Evolutionary conservation across 2,888 invertebrate species (phyloP).

Genomic region (Brachyopa scutellaris): DNA sequence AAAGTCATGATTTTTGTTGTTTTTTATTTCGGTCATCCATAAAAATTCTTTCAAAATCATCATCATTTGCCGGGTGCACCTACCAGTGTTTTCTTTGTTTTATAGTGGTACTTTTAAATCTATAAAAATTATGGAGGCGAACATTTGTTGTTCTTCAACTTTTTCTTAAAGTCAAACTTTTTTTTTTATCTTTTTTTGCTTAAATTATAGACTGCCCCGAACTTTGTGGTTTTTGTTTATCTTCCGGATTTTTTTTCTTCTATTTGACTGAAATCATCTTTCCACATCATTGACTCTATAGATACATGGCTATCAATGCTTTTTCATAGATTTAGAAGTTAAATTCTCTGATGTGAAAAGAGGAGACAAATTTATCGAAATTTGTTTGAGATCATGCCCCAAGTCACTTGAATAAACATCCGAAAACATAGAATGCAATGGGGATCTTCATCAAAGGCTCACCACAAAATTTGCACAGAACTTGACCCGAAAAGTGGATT

Average conservation of each 20-base stretch:
- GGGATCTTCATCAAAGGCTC: background rate
- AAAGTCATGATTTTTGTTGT: background rate
- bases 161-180: background rate
- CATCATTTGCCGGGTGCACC: background rate
- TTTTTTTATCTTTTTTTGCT: background rate
- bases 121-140: background rate
- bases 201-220: conserved; percentile 9
- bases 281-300: conserved; percentile 6
- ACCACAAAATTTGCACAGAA: conserved; percentile 35
- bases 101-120: background rate
- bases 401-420: conserved; percentile 31
- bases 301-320: background rate
- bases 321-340: conserved; percentile 1
- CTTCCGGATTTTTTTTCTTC: background rate
- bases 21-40: background rate
- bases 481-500: conserved; percentile 35
- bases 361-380: conserved; percentile 4
- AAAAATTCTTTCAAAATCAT: conserved; percentile 16
- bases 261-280: conserved; percentile 7
- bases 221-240: background rate
- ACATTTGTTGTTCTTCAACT: background rate
- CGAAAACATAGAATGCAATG: background rate
- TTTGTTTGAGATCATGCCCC: too few relatives aligned
- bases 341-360: conserved; percentile 23
- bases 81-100: background rate